Evolutionary conservation across 2,113 vertebrate species (phyloP), one percentile per base, ranked within the genome.

Genomic region (Genyomyrus donnyi): DNA sequence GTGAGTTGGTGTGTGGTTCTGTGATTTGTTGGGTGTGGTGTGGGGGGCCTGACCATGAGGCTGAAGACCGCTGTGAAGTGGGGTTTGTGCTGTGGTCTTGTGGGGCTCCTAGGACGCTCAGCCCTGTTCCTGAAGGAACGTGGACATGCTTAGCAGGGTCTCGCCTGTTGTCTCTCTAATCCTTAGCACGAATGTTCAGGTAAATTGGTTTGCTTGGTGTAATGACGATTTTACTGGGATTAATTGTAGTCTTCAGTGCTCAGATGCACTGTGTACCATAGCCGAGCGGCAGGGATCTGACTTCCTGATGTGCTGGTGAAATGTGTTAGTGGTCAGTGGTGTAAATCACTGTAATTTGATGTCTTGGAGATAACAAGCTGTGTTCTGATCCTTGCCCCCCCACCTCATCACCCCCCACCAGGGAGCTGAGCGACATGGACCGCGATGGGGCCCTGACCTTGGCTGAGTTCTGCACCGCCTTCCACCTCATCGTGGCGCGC

Each of bases 341-440:
- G 74, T 80, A 80, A 39, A 42, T 42, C 15, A 42, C 66, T 31
- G 9, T 31, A 13, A 13, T 31, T 70, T 70, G n/a, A 74, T 74
- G 42, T 84, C 6, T 46, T 19, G 39, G 21, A 84, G 80, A 84
- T 46, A 3, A 46, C 17, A 39, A n/a, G 45, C 49, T 87, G 49
- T 50, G 42, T 86, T 45, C 17, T 88, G 35, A 5, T 42, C 8
- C 52, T 58, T 21, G 7, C 2, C 42, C 13, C n/a, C 3, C 85
- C 5, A 11, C 15, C 13, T 8, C 84, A 31, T 52, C 66, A 3
- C 0, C 50, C 2, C 53, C 13, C 90, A 9, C 0, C 88, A 99
- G 98, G 98, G 98, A 99, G 91, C 93, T 99, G 90, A 99, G 98
- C 3, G 98, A 99, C 0, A 96, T 98, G 90, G 98, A 99, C 24